These are phyloP conservation scores for Triplophysa tibetana DNA, from an alignment of 2,113 vertebrate species.

Conservation along the genomic window DNA sequence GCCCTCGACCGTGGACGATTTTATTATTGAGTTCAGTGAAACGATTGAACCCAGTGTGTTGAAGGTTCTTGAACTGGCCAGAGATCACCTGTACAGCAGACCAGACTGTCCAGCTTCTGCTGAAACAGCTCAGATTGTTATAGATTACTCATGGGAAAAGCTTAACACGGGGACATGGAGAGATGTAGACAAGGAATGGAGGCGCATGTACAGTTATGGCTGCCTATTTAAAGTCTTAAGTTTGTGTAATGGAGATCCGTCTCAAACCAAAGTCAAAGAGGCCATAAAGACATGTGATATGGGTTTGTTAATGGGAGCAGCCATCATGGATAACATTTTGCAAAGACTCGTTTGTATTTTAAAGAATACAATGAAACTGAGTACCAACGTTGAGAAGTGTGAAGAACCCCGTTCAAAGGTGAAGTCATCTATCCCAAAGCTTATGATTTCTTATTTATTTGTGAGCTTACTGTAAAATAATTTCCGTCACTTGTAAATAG, in stretches of 20 bases:
- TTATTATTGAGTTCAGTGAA: conserved; percentile 69
- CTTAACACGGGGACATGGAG: conserved; percentile 85
- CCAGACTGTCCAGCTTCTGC: conserved; percentile 35
- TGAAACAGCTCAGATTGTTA: conserved; percentile 70
- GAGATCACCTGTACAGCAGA: conserved; percentile 68
- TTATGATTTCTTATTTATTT: background rate
- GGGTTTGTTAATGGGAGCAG: conserved; percentile 88
- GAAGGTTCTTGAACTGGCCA: conserved; percentile 65
- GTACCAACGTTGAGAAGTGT: conserved; percentile 15
- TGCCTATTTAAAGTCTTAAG: conserved; percentile 84
- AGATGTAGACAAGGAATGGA: conserved; percentile 84
- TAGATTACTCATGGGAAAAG: conserved; percentile 88
- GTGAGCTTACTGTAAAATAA: no score
- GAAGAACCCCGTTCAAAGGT: conserved; percentile 68
- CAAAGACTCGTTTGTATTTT: conserved; percentile 73
- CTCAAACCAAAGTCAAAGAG: conserved; percentile 51
- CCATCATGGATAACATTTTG: conserved; percentile 80
- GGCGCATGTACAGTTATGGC: conserved; percentile 80
- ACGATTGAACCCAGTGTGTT: conserved; percentile 68
- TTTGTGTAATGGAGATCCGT: conserved; percentile 65
- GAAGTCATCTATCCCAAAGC: background rate
- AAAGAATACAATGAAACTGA: conserved; percentile 64
- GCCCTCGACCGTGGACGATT: conserved; percentile 68
- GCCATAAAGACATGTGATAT: conserved; percentile 86
- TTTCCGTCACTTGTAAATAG: no score